Evolutionary conservation across 2,888 invertebrate genomes (phyloP), one percentile per base, ranked within the genome.

Genomic region (Sialis lutaria): DNA sequence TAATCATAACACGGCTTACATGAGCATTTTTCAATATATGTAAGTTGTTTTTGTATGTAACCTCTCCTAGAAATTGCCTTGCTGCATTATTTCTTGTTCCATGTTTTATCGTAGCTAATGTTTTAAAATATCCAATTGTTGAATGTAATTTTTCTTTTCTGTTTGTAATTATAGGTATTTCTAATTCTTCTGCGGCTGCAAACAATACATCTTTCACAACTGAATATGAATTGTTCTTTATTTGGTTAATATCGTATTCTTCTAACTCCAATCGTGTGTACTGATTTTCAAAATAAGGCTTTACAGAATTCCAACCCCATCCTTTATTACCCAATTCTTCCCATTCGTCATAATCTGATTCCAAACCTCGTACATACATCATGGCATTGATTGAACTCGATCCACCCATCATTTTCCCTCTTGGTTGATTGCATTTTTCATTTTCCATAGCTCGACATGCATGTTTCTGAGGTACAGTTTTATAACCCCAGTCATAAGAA

Each of bases 381-480:
- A 82, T 77, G 8, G 67, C 75, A 59, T 82, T 82, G 4, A 79
- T 67, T 0, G 67, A 65, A 9, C 77, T 75, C 2, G 71, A 67
- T 0, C 83, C 84, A 0, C 84, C 84, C 12, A 78, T 61, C 9
- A 72, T 71, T 57, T 79, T 78, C 0, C 77, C 77, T 13, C 74
- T 64, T 0, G 73, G 67, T 73, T 73, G 77, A 43, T 57, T 61
- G 54, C 75, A 74, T 6, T 55, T 48, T 13, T 58, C 57, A 6
- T 59, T 55, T 9, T 53, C 56, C 45, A 59, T 54, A 2, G 66
- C 62, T 32, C 60, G 54, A 48, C 70, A 69, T 13, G 58, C 58
- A 2, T 54, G 53, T 4, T 58, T 50, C 12, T 70, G 64, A 0
- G 67, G 67, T 51, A 73, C 72, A 0, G 69, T 63, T 48, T 61